Percentiles rank a stretch among this genome's conserved stretches.
phyloP scores from a whole-genome alignment of 1,140 invertebrate genomes.

The Drosophila mayri region DNA sequence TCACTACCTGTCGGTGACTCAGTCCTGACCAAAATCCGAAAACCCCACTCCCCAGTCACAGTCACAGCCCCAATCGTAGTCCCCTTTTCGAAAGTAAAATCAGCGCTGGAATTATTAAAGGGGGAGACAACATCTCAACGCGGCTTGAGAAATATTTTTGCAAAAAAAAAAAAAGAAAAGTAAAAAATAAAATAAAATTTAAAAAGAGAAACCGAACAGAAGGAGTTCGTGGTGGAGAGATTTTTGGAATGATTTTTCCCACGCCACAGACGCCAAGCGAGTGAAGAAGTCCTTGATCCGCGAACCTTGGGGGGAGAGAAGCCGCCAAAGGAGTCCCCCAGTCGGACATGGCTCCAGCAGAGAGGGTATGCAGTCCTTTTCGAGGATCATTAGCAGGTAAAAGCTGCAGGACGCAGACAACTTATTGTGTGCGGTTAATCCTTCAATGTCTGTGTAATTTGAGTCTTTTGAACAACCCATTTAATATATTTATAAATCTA shows the following conservation, averaged over 20 bases:
- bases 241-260: constrained; percentile 39
- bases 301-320: constrained; percentile 6
- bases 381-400: constrained; percentile 72
- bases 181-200: constrained; percentile 10
- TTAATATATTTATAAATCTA: constrained; percentile 13
- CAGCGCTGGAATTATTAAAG: constrained; percentile 46
- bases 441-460: constrained; percentile 62
- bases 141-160: constrained; percentile 65
- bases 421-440: constrained; percentile 46
- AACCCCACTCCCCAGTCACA: not conserved
- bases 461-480: constrained; percentile 50
- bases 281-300: constrained; percentile 38
- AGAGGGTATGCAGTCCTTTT: constrained; percentile 58
- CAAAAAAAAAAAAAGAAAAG: constrained; percentile 15
- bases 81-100: constrained; percentile 32
- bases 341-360: constrained; percentile 53
- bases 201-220: constrained; percentile 40
- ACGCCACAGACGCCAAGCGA: constrained; percentile 44
- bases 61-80: not conserved
- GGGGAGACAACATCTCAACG: constrained; percentile 65
- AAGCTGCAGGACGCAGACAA: constrained; percentile 40
- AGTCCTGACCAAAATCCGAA: constrained; percentile 17
- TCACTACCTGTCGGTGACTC: constrained; percentile 48
- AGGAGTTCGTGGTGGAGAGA: constrained; percentile 35
- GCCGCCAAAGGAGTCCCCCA: constrained; percentile 43